phyloP scores from a whole-genome alignment of 1,140 invertebrate species.

The Brachionus rubens region DNA sequence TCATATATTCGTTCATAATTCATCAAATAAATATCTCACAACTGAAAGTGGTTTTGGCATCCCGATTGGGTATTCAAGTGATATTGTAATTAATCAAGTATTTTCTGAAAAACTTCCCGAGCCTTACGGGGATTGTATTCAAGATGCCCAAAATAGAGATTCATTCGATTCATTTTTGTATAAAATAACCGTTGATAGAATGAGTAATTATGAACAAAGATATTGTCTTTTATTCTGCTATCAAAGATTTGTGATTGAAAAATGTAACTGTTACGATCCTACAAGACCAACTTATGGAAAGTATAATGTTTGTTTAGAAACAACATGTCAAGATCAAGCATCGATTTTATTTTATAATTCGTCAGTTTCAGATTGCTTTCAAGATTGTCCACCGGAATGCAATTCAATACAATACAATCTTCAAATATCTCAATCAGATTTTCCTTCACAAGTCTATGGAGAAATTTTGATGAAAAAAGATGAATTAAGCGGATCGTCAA shows the following conservation, averaged over 20 bases:
- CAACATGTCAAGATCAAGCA: not conserved
- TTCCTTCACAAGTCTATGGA: not conserved
- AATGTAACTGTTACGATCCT: not conserved
- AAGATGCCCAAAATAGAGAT: not conserved
- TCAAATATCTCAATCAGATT: not conserved
- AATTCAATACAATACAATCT: not conserved
- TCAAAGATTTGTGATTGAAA: not conserved
- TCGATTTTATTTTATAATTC: not conserved
- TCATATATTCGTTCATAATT: slow-evolving; percentile 4
- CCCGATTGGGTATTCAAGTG: not conserved
- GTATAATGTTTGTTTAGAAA: not conserved
- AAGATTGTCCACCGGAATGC: slow-evolving; percentile 5
- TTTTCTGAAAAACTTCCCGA: not conserved
- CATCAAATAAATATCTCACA: not conserved
- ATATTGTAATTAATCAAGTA: not conserved
- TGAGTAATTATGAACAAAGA: slow-evolving; percentile 8
- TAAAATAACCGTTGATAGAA: not conserved
- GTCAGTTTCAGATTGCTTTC: not conserved
- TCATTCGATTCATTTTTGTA: not conserved
- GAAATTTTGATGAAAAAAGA: not conserved
- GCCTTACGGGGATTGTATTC: slow-evolving; percentile 6
- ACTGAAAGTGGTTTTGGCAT: not conserved
- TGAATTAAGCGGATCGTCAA: not conserved
- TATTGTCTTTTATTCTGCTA: not conserved
- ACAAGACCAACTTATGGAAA: not conserved